Evolutionary conservation across 2,113 vertebrate genomes (phyloP), one percentile per base, ranked within the genome.

Genomic region (Spheniscus mendiculus): DNA sequence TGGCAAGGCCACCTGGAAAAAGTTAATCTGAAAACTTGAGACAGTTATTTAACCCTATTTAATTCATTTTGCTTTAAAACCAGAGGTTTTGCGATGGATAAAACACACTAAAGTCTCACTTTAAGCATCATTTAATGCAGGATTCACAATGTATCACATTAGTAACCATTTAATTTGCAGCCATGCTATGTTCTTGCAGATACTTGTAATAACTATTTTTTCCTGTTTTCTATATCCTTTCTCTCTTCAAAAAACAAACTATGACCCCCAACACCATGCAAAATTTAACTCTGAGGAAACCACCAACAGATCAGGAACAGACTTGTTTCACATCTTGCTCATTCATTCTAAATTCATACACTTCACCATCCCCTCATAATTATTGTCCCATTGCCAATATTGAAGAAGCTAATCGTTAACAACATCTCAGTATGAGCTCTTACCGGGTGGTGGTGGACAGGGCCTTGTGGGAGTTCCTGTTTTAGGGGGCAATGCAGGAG

Each of bases 401-500:
- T 1, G 26, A 71, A 92, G 27, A 3, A 82, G 62, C 5, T 52
- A 56, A 53, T 18, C 62, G 52, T 53, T 15, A 40, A 20, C 38
- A 47, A 10, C 72, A 42, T 36, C 56, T 49, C 50, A 32, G 55
- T 9, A 26, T 26, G 42, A 49, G 76, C 72, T 95, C 98, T 98
- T 98, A 99, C 99, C 99, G 98, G 99, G 99, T 62, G 99, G 99
- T 55, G 99, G 99, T 27, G 99, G 99, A 58, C 99, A 99, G 22
- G 99, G 99, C 96, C 99, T 98, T 25, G 99, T 99, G 83, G 99
- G 99, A 21, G 99, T 99, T 96, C 99, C 99, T 13, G 98, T 99
- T 98, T 99, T 99, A 32, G 99, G 99, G 27, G 99, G 99, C 97
- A 99, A 97, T 49, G 99, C 99, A 70, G 99, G 99, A 93, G 99